Evolutionary conservation across 2,888 invertebrate genomes (phyloP).

Genomic region (Anoplius nigerrimus): DNA sequence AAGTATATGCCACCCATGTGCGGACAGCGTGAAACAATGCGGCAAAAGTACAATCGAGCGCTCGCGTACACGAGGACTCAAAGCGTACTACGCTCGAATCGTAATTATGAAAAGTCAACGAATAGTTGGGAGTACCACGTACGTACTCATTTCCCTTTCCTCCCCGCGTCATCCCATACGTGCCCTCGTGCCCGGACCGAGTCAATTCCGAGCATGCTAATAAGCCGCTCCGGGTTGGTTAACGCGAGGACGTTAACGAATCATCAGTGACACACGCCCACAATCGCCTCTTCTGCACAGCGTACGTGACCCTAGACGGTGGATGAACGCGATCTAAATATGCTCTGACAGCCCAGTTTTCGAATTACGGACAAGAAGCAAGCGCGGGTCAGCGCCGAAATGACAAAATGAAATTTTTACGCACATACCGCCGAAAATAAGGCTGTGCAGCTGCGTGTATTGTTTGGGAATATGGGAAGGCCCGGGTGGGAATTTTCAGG

Average conservation of each 20-base stretch:
- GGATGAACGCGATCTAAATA: background rate
- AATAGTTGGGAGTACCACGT: background rate
- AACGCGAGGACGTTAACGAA: constrained; percentile 14
- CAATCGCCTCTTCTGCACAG: background rate
- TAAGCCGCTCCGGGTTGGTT: constrained; percentile 9
- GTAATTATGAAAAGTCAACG: background rate
- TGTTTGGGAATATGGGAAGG: too few relatives aligned
- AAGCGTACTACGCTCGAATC: background rate
- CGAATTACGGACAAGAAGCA: too few relatives aligned
- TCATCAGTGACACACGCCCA: constrained; percentile 5
- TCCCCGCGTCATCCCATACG: background rate
- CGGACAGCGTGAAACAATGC: too few relatives aligned
- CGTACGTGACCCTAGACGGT: constrained; percentile 1
- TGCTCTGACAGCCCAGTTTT: constrained; percentile 2
- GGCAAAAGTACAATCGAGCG: too few relatives aligned
- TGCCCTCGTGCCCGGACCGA: background rate
- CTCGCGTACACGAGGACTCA: background rate
- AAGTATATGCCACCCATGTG: too few relatives aligned
- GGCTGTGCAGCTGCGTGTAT: too few relatives aligned
- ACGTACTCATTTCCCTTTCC: background rate
- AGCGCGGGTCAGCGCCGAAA: too few relatives aligned
- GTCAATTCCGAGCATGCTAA: constrained; percentile 16
- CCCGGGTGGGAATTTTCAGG: too few relatives aligned
- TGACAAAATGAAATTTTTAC: too few relatives aligned
- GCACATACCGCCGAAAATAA: too few relatives aligned